These are phyloP conservation scores for Pyrochroa serraticornis DNA, from an alignment of 2,888 invertebrate species.

Conservation along the genomic window DNA sequence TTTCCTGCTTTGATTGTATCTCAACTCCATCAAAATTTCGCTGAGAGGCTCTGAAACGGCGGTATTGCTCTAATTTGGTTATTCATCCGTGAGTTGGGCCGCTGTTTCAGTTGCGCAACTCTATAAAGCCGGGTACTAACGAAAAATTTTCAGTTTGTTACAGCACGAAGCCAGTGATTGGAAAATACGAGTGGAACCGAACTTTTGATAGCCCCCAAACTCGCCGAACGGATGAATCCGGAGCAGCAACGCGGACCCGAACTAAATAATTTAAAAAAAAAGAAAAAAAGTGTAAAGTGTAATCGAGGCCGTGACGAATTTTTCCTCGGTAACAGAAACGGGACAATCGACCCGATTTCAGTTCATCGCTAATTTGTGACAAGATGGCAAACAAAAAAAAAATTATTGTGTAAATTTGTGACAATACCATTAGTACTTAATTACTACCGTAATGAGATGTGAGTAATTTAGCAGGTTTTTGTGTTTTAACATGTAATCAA, in stretches of 20 bases:
- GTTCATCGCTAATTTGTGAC: slow-evolving; percentile 39
- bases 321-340: background rate
- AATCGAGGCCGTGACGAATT: slow-evolving; percentile 4
- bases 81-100: too few relatives aligned
- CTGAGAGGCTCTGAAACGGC: too few relatives aligned
- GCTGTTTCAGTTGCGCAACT: too few relatives aligned
- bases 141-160: slow-evolving; percentile 15
- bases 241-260: slow-evolving; percentile 8
- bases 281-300: slow-evolving; percentile 18
- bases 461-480: slow-evolving; percentile 38
- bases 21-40: too few relatives aligned
- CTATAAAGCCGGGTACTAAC: background rate
- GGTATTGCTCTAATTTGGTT: too few relatives aligned
- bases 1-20: too few relatives aligned
- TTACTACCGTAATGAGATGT: slow-evolving; percentile 32
- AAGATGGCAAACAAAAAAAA: slow-evolving; percentile 24
- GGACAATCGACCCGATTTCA: slow-evolving; percentile 22
- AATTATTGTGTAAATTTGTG: slow-evolving; percentile 49
- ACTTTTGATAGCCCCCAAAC: slow-evolving; percentile 12
- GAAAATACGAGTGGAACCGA: slow-evolving; percentile 10
- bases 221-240: slow-evolving; percentile 6
- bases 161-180: slow-evolving; percentile 15
- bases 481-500: slow-evolving; percentile 43
- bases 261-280: too few relatives aligned
- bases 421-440: slow-evolving; percentile 47